Evolutionary conservation across 2,113 vertebrate genomes (phyloP), one percentile per base, ranked within the genome.

Genomic region (Misgurnus anguillicaudatus): DNA sequence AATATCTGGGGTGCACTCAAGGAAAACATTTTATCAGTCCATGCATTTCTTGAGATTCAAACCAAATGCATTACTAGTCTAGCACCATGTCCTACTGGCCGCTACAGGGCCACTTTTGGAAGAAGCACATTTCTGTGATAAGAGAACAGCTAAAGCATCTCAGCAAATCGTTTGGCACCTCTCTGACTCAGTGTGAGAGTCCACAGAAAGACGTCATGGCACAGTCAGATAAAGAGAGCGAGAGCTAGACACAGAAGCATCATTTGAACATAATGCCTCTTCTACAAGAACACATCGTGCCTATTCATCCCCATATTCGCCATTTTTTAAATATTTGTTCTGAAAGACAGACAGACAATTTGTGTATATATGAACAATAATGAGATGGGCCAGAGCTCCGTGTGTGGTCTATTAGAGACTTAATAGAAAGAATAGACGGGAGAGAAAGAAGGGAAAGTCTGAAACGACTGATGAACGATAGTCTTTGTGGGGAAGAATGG

Each of bases 141-240:
- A 55, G 53, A 66, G 16, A 47, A 62, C 21, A 80, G 47, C 63
- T 73, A 80, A 67, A 69, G 65, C 45, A 48, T 78, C 47, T 80
- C 48, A 70, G 21, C 53, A 17, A 63, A 61, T 73, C 5, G 38
- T 76, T 80, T 69, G 55, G 65, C 67, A 65, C 57, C 47, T 77
- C 62, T 83, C 66, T 77, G 78, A 80, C 39, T 83, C 82, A 80
- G 82, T 62, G 67, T 67, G 36, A 67, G 75, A 51, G 79, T 75
- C 80, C 73, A 76, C 64, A 9, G 19, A 75, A 72, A 81, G 76
- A 77, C 73, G 68, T 85, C 72, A 80, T 11, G 60, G 53, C 48
- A 69, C 77, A 82, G 47, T 19, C 42, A 71, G 21, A 76, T 10
- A 48, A 16, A 42, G 42, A 58, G 63, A 80, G 53, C 69, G 38